phyloP scores from a whole-genome alignment of 2,113 vertebrate species.

The Acanthochromis polyacanthus region DNA sequence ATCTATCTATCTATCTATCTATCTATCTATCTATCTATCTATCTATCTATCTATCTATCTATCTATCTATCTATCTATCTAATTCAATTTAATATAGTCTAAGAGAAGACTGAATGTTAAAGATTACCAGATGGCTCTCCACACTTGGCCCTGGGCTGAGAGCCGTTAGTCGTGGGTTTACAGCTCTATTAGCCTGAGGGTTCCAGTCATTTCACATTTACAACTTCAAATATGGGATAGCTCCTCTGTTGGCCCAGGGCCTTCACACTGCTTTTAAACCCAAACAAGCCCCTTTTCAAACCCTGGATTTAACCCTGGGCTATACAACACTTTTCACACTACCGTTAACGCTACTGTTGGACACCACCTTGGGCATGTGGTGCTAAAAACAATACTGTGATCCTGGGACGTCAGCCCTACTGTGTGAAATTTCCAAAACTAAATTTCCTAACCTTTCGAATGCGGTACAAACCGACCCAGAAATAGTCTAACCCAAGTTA shows the following conservation, averaged over 20 bases:
- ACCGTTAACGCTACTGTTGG: constrained; percentile 13
- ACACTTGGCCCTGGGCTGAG: constrained; percentile 27
- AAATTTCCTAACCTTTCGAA: neutral
- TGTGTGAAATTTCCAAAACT: constrained; percentile 2
- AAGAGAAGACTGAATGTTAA: constrained; percentile 19
- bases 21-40: neutral
- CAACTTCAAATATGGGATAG: constrained; percentile 40
- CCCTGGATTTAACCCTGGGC: constrained; percentile 25
- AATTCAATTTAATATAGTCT: neutral
- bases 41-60: neutral
- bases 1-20: too few species aligned
- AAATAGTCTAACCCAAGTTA: neutral
- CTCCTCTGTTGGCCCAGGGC: constrained; percentile 42
- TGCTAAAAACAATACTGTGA: constrained; percentile 24
- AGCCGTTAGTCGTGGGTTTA: constrained; percentile 54
- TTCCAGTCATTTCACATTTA: constrained; percentile 62
- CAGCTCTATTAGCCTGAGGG: constrained; percentile 52
- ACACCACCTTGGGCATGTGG: constrained; percentile 21
- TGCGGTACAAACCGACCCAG: neutral
- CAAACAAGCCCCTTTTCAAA: constrained; percentile 29
- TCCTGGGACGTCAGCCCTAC: neutral
- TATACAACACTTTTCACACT: constrained; percentile 38
- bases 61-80: neutral
- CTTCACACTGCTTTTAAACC: constrained; percentile 49
- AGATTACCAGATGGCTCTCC: constrained; percentile 48